These are phyloP conservation scores for Hypolimnas misippus DNA, from an alignment of 2,888 invertebrate species.

Conservation along the genomic window DNA sequence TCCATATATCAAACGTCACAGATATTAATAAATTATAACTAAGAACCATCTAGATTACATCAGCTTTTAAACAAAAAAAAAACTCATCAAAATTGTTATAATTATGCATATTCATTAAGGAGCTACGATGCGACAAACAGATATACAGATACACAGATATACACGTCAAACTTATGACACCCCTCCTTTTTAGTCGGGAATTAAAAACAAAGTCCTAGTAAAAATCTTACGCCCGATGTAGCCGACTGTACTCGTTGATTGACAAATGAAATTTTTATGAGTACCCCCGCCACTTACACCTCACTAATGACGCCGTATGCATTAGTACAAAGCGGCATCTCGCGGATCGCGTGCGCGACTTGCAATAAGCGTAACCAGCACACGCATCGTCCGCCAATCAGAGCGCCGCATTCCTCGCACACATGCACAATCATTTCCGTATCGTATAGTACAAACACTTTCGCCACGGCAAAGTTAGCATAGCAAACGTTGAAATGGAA, in stretches of 20 bases:
- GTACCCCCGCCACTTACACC: constrained; percentile 53
- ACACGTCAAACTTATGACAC: too few species aligned
- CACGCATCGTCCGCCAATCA: constrained; percentile 40
- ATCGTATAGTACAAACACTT: constrained; percentile 31
- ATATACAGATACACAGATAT: too few species aligned
- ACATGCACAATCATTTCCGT: constrained; percentile 38
- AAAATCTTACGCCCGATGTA: constrained; percentile 5
- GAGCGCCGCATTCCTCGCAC: constrained; percentile 32
- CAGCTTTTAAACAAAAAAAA: too few species aligned
- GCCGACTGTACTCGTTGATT: constrained; percentile 54
- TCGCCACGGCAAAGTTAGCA: constrained; percentile 57
- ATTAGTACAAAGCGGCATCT: constrained; percentile 51
- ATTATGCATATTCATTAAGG: too few species aligned
- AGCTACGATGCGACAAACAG: too few species aligned
- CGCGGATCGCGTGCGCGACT: constrained; percentile 36
- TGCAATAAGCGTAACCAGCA: constrained; percentile 41
- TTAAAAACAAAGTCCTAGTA: too few species aligned
- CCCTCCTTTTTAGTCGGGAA: too few species aligned
- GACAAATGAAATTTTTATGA: constrained; percentile 73
- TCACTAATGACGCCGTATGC: constrained; percentile 59
- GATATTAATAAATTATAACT: too few species aligned
- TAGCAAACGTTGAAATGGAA: constrained; percentile 76
- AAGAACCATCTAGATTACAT: too few species aligned
- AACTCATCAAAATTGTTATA: too few species aligned
- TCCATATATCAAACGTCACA: too few species aligned